phyloP scores from a whole-genome alignment of 1,140 invertebrate genomes.

The Goniozus legneri region DNA sequence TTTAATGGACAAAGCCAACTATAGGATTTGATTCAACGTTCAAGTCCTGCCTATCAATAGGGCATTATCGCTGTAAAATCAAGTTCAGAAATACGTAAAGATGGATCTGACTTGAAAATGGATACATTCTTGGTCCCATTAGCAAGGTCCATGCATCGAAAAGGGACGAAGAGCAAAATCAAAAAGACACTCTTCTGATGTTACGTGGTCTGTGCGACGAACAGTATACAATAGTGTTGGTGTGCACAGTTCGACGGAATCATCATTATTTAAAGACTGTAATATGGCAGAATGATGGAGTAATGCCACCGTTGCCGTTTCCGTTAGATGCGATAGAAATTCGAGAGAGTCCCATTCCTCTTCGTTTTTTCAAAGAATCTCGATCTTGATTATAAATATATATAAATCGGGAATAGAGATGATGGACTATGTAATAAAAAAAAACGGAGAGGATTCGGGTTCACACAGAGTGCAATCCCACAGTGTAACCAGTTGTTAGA shows the following conservation, averaged over 20 bases:
- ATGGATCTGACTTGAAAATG: conserved; percentile 10
- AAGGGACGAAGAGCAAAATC: conserved; percentile 44
- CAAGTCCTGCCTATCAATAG: conserved; percentile 52
- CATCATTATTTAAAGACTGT: conserved; percentile 27
- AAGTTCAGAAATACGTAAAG: no score
- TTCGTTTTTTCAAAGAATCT: no score
- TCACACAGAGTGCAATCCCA: conserved; percentile 51
- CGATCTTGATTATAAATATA: no score
- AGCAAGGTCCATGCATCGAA: conserved; percentile 21
- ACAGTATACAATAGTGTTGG: conserved; percentile 14
- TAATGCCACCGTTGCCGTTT: background rate
- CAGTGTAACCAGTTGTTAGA: conserved; percentile 47
- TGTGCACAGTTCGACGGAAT: conserved; percentile 19
- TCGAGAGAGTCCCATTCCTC: conserved; percentile 30
- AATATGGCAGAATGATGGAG: conserved; percentile 14
- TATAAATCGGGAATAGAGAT: no score
- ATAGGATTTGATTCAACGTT: conserved; percentile 46
- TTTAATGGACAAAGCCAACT: conserved; percentile 44
- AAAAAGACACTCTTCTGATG: conserved; percentile 21
- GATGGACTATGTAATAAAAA: no score
- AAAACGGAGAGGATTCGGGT: conserved; percentile 30
- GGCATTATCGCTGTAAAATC: conserved; percentile 52
- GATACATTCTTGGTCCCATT: conserved; percentile 17
- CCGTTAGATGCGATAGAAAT: conserved; percentile 35
- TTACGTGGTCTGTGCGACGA: conserved; percentile 20